Percentiles rank a stretch among this genome's conserved stretches.
Evolutionary conservation across 2,888 invertebrate genomes (phyloP).

Genomic region (Melanostoma scalare): DNA sequence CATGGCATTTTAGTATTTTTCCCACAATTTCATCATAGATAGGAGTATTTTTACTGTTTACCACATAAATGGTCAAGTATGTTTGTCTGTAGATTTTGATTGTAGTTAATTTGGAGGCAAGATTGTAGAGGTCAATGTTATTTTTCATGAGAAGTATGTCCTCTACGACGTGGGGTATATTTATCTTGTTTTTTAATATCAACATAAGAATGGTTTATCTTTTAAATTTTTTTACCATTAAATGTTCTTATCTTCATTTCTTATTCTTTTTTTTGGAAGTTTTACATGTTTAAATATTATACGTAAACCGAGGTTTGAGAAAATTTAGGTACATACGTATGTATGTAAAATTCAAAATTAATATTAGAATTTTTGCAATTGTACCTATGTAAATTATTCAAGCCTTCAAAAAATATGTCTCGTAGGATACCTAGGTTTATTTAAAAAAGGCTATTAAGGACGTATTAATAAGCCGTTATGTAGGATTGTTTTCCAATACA

Average conservation of each 20-base stretch:
- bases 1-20: constrained; percentile 58
- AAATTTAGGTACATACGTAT: no score
- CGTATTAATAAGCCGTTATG: no score
- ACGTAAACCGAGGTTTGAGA: no score
- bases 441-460: no score
- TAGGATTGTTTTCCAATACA: no score
- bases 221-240: constrained; percentile 21
- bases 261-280: constrained; percentile 10
- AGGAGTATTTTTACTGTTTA: constrained; percentile 56
- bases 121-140: constrained; percentile 59
- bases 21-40: constrained; percentile 59
- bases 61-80: constrained; percentile 66
- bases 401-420: no score
- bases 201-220: constrained; percentile 32
- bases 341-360: no score
- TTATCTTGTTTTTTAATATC: constrained; percentile 29
- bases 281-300: constrained; percentile 12
- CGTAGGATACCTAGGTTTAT: no score
- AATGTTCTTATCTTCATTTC: constrained; percentile 19
- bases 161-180: constrained; percentile 16
- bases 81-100: constrained; percentile 58
- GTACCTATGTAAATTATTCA: no score
- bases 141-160: constrained; percentile 10
- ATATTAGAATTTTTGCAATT: no score
- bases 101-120: constrained; percentile 61